Base-by-base conservation (phyloP, 2,888 invertebrate species). In the Laothoe populi region DNA sequence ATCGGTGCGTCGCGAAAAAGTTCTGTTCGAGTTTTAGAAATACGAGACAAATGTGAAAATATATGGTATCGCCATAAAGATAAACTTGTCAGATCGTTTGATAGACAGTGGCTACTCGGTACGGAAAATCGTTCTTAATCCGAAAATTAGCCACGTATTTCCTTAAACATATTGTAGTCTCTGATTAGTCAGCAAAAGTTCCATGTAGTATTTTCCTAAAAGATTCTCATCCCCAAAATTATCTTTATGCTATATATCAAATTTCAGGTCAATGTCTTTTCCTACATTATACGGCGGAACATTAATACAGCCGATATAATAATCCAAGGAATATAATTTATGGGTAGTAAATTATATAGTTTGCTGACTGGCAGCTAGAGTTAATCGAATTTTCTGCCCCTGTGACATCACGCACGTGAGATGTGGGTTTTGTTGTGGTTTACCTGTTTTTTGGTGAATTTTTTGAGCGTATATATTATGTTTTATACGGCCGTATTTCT, bases 371-470 rank as follows among this genome's bases (percentile, higher is more conserved):
- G 77, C 78, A 73, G 77, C 76, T 78, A 77, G 77, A 84, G 77
- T 76, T 85, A 88, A 88, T 88, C 84, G 84, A 88, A 86, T 86
- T 84, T 88, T 89, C 86, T 84, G 86, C 83, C 78, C 74, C 78
- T 78, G 76, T 79, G 82, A 78, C 76, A 78, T 84, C 88, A 88
- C 86, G 87, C 87, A 74, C 72, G 69, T 74, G 69, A 71, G 72
- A 71, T 74, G 80, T 74, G 79, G 74, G 73, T 61, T 84, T 79
- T 78, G 78, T 67, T 75, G 80, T 83, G 83, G 82, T 83, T 84
- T 81, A 84, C 84, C 83, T 83, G 83, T 83, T 86, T 53, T 53
- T 53, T 53, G 31, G 53, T 53, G 49, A 53, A 26, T 19, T 35
- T 53, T 86, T 86, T 75, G 68, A 68, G 64, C 72, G 76, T 79